Base-by-base conservation (phyloP, 2,113 vertebrate species). In the Guaruba guarouba region DNA sequence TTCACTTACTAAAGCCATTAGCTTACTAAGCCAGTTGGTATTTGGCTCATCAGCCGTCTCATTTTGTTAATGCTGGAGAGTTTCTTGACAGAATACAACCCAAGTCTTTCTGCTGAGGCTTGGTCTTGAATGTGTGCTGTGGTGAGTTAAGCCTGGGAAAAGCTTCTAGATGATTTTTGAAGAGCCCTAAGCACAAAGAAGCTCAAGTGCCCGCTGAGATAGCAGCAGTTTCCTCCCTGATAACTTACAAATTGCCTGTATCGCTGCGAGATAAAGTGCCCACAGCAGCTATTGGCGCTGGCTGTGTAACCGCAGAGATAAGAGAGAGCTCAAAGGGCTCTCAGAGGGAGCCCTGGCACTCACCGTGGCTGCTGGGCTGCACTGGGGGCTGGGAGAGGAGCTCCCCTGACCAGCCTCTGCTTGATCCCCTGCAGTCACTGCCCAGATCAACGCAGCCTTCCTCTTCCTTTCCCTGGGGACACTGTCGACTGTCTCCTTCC, bases 381-480 rank as follows among this genome's bases (percentile, higher is more conserved):
- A 0, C 67, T 8, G 31, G 22, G 49, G 64, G 14, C 55, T 49
- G 79, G 1, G 6, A 43, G 64, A 76, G 27, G 41, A 68, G 31
- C 90, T 5, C 33, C 52, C 41, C 63, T 70, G 1, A 59, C 2
- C 23, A n/a, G 17, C 13, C 33, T 93, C 25, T 37, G 10, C 91
- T 29, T 78, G 63, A 20, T 64, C 39, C 9, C 28, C 67, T 15
- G 19, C 97, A 98, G 98, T 87, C 17, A 31, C 96, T 8, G 20
- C 90, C 28, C 73, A 90, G 2, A 90, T 99, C 92, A 97, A 99
- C 2, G 87, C 96, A 3, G 77, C 97, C 41, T 98, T 98, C 6
- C 7, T 98, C 39, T 94, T 98, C 88, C 93, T 97, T 28, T 39
- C 98, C 27, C 18, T 98, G 91, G 98, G 98, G 18, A 68, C 43